phyloP scores from a whole-genome alignment of 1,140 invertebrate genomes.

The Nasonia giraulti region DNA sequence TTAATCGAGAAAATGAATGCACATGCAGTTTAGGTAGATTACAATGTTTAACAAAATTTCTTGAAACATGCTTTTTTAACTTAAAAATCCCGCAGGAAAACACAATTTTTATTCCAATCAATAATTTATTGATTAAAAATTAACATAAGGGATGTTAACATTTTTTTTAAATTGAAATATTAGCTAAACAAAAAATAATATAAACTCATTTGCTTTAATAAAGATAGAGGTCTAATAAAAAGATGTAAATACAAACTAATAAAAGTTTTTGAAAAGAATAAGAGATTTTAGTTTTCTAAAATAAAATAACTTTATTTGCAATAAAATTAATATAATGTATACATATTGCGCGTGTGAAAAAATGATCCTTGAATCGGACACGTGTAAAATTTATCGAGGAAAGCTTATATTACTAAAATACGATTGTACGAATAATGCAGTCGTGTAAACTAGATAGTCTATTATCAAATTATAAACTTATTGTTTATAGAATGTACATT shows the following conservation, averaged over 20 bases:
- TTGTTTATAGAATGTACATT: conserved; percentile 2
- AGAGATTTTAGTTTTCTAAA: background rate
- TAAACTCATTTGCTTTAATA: background rate
- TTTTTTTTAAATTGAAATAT: background rate
- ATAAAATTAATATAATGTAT: background rate
- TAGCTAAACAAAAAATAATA: background rate
- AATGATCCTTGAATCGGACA: background rate
- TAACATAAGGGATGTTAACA: background rate
- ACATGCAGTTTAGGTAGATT: too few relatives aligned
- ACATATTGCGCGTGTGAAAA: background rate
- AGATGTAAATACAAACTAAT: background rate
- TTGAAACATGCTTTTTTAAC: too few relatives aligned
- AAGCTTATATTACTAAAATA: background rate
- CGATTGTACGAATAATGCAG: background rate
- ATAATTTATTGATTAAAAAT: background rate
- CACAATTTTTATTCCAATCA: background rate
- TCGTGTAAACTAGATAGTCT: conserved; percentile 1
- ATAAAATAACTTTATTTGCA: background rate
- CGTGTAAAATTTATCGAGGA: background rate
- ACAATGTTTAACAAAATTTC: too few relatives aligned
- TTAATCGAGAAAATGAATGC: too few relatives aligned
- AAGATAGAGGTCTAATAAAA: background rate
- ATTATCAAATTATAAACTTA: conserved; percentile 5
- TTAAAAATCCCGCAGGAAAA: background rate
- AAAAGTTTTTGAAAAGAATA: background rate